Conservation (phyloP, 2,797 vertebrate species). For the Danio choprae region DNA sequence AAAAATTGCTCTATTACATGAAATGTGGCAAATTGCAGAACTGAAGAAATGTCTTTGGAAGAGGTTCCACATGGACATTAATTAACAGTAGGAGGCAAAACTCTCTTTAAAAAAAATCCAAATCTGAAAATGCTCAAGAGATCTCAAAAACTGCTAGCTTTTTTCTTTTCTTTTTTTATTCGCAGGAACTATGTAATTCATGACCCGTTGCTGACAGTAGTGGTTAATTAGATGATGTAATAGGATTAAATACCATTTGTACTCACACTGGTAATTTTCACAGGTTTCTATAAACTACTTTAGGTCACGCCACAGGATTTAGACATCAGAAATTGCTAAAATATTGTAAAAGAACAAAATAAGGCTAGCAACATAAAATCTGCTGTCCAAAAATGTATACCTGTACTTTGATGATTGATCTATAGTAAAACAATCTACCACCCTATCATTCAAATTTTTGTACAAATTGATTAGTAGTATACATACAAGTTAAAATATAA, state of each 20-base stretch:
- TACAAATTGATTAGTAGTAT: background rate
- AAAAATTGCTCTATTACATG: background rate
- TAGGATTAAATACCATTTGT: background rate
- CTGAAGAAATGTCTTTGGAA: background rate
- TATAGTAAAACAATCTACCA: background rate
- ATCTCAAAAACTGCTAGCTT: background rate
- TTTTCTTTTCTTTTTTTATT: background rate
- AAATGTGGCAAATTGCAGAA: constrained; percentile 4
- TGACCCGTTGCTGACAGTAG: background rate
- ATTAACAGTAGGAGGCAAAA: constrained; percentile 3
- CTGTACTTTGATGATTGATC: background rate
- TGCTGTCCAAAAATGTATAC: background rate
- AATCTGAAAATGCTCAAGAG: background rate
- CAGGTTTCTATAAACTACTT: background rate
- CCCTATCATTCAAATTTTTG: background rate
- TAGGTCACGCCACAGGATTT: background rate
- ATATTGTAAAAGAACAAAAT: background rate
- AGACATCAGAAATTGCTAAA: background rate
- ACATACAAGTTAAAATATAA: background rate
- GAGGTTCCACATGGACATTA: background rate
- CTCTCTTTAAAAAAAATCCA: background rate
- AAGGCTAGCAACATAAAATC: background rate
- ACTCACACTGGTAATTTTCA: background rate
- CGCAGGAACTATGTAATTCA: background rate
- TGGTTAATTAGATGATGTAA: background rate